Percentiles rank a stretch among this genome's conserved stretches.
Evolutionary conservation across 2,888 invertebrate species (phyloP).

Genomic region (Girardia tigrina): DNA sequence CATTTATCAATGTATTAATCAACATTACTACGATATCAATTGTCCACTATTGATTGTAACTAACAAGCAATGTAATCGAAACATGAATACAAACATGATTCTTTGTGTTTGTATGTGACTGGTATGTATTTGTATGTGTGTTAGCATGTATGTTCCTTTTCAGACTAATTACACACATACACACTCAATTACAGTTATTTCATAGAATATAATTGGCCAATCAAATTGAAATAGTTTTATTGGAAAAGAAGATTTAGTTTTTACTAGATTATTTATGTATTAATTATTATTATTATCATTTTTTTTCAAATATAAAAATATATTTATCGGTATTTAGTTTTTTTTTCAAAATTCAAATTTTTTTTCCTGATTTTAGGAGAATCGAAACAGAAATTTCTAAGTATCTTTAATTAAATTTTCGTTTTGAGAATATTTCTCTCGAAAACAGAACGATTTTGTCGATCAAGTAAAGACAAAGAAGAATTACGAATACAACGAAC

Average conservation of each 20-base stretch:
- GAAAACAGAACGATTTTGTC: no score
- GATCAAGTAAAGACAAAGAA: no score
- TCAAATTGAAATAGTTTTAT: not conserved
- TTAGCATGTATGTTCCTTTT: not conserved
- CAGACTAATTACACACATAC: not conserved
- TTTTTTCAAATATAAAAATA: not conserved
- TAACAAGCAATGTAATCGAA: not conserved
- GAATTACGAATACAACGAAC: not conserved
- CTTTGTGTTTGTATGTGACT: not conserved
- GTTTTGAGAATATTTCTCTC: no score
- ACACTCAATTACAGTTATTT: not conserved
- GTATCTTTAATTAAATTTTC: not conserved
- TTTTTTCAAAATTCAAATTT: not conserved
- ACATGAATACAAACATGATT: not conserved
- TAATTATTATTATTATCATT: not conserved
- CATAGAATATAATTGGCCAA: not conserved
- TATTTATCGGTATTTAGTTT: not conserved
- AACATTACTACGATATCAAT: not conserved
- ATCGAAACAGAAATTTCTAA: not conserved
- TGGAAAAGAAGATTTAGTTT: conserved; percentile 12
- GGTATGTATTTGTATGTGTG: no score
- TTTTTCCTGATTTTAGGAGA: not conserved
- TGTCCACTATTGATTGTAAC: not conserved
- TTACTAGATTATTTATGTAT: not conserved
- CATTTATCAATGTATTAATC: not conserved